Conservation (phyloP, 1,140 invertebrate species). For the Hypothenemus hampei region DNA sequence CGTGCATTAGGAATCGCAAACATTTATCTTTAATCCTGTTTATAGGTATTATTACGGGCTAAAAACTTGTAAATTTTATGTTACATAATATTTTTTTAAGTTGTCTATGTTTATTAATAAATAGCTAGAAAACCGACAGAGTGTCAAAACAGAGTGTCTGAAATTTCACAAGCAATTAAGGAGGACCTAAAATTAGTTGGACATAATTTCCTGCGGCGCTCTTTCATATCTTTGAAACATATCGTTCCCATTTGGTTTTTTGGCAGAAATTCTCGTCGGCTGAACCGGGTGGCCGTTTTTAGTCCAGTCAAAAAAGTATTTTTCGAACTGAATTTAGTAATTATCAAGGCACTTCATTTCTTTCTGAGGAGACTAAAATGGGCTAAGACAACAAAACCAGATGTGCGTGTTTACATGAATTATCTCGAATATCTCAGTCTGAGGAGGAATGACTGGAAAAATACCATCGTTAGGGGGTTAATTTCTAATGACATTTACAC, state of each 20-base stretch:
- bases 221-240: slow-evolving; percentile 4
- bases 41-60: no score
- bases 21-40: slow-evolving; percentile 18
- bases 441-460: slow-evolving; percentile 18
- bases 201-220: neutral
- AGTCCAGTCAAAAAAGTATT: slow-evolving; percentile 6
- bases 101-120: no score
- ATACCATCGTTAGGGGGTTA: slow-evolving; percentile 15
- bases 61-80: no score
- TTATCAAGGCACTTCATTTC: neutral
- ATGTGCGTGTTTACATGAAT: slow-evolving; percentile 22
- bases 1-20: slow-evolving; percentile 19
- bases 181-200: slow-evolving; percentile 8
- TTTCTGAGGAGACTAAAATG: neutral
- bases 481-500: slow-evolving; percentile 27
- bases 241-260: slow-evolving; percentile 11
- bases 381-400: slow-evolving; percentile 1
- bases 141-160: slow-evolving; percentile 11
- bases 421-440: slow-evolving; percentile 11
- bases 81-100: no score
- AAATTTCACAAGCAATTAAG: slow-evolving; percentile 6
- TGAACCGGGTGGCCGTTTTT: slow-evolving; percentile 5
- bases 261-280: slow-evolving; percentile 1
- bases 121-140: no score
- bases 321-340: neutral